These are phyloP conservation scores for Hylyphantes graminicola DNA, from an alignment of 1,140 invertebrate species.

Conservation along the genomic window DNA sequence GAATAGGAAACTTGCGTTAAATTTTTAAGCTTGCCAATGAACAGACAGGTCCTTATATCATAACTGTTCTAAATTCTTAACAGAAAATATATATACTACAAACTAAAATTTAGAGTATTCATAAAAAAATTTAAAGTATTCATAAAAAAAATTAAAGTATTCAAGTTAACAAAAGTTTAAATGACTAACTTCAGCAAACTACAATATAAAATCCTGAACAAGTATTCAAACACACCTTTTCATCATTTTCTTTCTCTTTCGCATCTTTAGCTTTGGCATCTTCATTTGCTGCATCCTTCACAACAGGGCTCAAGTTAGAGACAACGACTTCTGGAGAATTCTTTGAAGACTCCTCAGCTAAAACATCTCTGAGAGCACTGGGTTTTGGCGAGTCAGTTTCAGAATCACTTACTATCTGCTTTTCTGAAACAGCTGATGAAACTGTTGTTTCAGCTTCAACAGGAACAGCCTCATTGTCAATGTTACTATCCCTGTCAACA, in stretches of 20 bases:
- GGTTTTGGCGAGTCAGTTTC: neutral
- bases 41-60: no score
- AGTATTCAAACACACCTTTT: neutral
- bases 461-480: no score
- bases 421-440: neutral
- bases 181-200: neutral
- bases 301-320: neutral
- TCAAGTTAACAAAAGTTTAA: neutral
- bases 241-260: neutral
- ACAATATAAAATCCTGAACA: neutral
- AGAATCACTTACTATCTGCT: neutral
- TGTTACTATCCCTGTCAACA: no score
- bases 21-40: no score
- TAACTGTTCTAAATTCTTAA: no score
- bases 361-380: neutral
- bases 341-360: neutral
- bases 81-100: no score
- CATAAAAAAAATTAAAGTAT: no score
- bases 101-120: no score
- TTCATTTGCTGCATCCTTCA: neutral
- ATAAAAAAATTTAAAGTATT: no score
- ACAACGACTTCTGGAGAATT: conserved; percentile 10
- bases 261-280: neutral
- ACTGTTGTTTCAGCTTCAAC: neutral
- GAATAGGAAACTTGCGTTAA: no score